Evolutionary conservation across 2,797 vertebrate species (phyloP).

Genomic region (Thalassophryne amazonica): DNA sequence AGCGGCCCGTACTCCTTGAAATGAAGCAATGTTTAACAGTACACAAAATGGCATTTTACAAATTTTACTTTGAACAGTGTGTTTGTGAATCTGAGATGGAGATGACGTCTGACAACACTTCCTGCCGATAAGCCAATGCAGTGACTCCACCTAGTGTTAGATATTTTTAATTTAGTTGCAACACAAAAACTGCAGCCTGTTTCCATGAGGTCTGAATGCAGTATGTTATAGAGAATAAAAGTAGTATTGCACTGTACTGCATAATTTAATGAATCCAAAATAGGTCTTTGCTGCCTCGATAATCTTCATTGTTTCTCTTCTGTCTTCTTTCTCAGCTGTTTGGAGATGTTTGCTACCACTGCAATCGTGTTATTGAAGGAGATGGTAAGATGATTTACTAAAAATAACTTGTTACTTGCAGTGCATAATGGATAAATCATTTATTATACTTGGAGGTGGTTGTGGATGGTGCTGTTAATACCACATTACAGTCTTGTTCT

Average conservation of each 20-base stretch:
- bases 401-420: background rate
- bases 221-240: constrained; percentile 1
- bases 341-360: constrained; percentile 96
- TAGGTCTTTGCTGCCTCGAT: background rate
- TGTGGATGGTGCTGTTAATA: too few relatives aligned
- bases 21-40: too few relatives aligned
- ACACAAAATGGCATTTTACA: too few relatives aligned
- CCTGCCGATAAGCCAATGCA: background rate
- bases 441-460: too few relatives aligned
- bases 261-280: background rate
- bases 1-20: too few relatives aligned
- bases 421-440: too few relatives aligned
- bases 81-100: too few relatives aligned
- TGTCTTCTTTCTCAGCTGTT: constrained; percentile 81
- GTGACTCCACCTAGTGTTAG: constrained; percentile 24
- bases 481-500: too few relatives aligned
- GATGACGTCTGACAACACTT: too few relatives aligned
- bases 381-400: constrained; percentile 81
- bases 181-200: background rate
- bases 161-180: background rate
- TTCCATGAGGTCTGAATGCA: constrained; percentile 20
- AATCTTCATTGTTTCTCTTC: constrained; percentile 20
- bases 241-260: background rate
- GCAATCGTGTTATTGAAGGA: constrained; percentile 96
- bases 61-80: too few relatives aligned